Conservation (phyloP, 1,140 invertebrate genomes). For the Trichogramma pretiosum region DNA sequence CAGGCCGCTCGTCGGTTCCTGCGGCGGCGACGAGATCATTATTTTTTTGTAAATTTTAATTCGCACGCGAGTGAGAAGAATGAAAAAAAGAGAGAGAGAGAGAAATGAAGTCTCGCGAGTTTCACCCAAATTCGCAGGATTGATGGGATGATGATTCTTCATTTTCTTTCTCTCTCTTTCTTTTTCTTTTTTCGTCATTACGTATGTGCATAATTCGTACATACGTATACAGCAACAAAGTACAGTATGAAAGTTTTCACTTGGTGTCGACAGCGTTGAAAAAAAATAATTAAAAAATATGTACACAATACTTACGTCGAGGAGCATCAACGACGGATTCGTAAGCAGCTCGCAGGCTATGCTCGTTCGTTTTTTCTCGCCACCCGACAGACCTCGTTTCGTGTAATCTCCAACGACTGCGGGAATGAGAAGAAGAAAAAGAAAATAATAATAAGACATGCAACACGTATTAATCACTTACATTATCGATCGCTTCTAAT, state of each 20-base stretch:
- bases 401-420: slow-evolving; percentile 75
- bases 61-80: not conserved
- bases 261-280: too few species aligned
- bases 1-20: slow-evolving; percentile 81
- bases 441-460: not conserved
- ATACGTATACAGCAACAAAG: too few species aligned
- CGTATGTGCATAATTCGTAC: too few species aligned
- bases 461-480: too few species aligned
- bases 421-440: slow-evolving; percentile 17
- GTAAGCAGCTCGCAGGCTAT: slow-evolving; percentile 81
- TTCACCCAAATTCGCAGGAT: too few species aligned
- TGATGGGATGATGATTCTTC: too few species aligned
- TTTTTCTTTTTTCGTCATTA: too few species aligned
- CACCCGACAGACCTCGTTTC: slow-evolving; percentile 71
- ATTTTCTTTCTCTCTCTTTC: too few species aligned
- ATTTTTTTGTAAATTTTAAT: not conserved
- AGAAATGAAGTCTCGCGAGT: too few species aligned
- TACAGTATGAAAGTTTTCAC: too few species aligned
- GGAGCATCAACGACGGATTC: slow-evolving; percentile 73
- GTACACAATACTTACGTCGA: slow-evolving; percentile 62
- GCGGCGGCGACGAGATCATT: slow-evolving; percentile 22
- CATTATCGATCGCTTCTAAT: too few species aligned
- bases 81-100: not conserved
- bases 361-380: slow-evolving; percentile 79
- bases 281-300: slow-evolving; percentile 1